Evolutionary conservation across 2,797 vertebrate genomes (phyloP), one percentile per base, ranked within the genome.

Genomic region (Megaceryle alcyon): DNA sequence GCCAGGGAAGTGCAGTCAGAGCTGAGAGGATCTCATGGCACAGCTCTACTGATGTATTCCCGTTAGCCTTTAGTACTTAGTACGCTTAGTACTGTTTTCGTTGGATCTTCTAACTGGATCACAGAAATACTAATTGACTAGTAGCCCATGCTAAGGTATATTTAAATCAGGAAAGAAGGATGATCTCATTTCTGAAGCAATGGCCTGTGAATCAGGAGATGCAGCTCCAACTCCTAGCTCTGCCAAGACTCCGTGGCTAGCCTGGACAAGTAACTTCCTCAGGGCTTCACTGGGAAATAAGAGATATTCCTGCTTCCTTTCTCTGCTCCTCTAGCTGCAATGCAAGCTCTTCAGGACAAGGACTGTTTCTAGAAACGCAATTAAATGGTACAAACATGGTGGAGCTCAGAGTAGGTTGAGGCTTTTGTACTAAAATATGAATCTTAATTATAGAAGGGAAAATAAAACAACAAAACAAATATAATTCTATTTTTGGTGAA

Each of bases 171-270:
- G 78, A 61, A 35, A 82, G 44, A 37, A 92, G 63, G 48, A 82
- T 90, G 83, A 95, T 86, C 77, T 95, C 77, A 94, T 79, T 91
- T 73, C 57, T 94, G 86, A 88, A 96, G 91, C 90, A 95, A 77
- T 49, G 81, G 68, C 64, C 48, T 84, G 86, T 66, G 73, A 94
- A 95, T 82, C 63, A 73, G 95, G 86, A 95, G 83, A 77, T 73
- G 83, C 60, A 79, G 70, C 70, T 92, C 85, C 59, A 72, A 1
- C 56, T 88, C 78, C 75, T 29, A 48, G 51, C 56, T 88, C 86
- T 94, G 95, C 83, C 94, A 96, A 86, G 78, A 46, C 90, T 82
- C 44, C 10, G 19, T 63, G 54, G 64, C 86, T 88, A 90, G 90
- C 57, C 91, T 68, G 73, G 93, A 65, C 91, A 95, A 90, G 85